phyloP scores from a whole-genome alignment of 2,888 invertebrate genomes.

The Oxycera nigricornis region DNA sequence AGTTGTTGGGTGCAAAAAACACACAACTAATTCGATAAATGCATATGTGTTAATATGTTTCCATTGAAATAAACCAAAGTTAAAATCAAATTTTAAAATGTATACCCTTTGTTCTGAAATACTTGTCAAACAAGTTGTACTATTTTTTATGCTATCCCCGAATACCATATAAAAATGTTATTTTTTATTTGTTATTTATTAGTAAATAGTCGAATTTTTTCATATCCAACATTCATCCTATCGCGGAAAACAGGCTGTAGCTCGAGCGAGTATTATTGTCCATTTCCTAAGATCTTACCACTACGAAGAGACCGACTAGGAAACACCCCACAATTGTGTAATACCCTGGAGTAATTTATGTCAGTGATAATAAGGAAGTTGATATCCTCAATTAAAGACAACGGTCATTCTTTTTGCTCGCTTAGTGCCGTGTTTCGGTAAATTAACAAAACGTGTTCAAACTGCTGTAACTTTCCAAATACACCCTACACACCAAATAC shows the following conservation, averaged over 20 bases:
- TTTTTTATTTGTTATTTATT: too few relatives aligned
- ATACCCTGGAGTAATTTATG: conserved; percentile 43
- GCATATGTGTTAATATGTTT: too few relatives aligned
- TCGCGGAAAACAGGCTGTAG: background rate
- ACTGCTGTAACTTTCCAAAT: conserved; percentile 29
- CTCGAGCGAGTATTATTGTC: conserved; percentile 44
- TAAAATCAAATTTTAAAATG: too few relatives aligned
- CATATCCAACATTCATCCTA: too few relatives aligned
- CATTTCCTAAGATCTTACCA: conserved; percentile 32
- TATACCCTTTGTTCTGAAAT: too few relatives aligned
- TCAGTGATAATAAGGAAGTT: conserved; percentile 41
- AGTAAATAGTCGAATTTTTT: too few relatives aligned
- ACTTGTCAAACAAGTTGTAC: too few relatives aligned
- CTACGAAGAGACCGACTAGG: background rate
- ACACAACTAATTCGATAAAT: too few relatives aligned
- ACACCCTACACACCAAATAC: conserved; percentile 20
- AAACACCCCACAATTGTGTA: conserved; percentile 20
- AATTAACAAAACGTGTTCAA: conserved; percentile 46
- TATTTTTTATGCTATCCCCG: too few relatives aligned
- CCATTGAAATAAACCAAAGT: too few relatives aligned
- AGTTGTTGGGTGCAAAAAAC: too few relatives aligned
- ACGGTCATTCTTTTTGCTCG: conserved; percentile 28
- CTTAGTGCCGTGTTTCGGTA: conserved; percentile 37
- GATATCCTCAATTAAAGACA: conserved; percentile 40
- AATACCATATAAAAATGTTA: too few relatives aligned